These are phyloP conservation scores for Onychorhynchus coronatus DNA, from an alignment of 2,113 vertebrate species.

Conservation along the genomic window DNA sequence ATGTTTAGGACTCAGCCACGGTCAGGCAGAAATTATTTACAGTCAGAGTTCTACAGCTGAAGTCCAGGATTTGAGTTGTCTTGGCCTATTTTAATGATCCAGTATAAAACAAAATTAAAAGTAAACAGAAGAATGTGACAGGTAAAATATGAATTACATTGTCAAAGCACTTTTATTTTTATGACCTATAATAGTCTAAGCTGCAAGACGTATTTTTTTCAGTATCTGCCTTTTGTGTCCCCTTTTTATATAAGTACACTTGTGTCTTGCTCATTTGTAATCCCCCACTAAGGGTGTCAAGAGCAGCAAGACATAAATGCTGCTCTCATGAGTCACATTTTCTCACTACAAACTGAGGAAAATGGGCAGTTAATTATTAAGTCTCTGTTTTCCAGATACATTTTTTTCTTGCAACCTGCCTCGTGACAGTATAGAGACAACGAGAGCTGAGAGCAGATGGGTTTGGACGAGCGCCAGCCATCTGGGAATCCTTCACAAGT, in stretches of 20 bases:
- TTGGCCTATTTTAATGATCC: not conserved
- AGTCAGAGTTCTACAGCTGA: not conserved
- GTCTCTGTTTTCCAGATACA: not conserved
- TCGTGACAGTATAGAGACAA: constrained; percentile 8
- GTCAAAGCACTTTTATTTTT: not conserved
- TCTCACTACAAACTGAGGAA: not conserved
- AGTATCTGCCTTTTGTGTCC: not conserved
- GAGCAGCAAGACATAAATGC: not conserved
- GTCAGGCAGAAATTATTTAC: not conserved
- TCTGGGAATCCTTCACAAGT: constrained; percentile 72
- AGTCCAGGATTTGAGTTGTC: not conserved
- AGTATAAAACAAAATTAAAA: not conserved
- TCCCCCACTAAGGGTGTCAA: not conserved
- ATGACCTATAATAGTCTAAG: not conserved
- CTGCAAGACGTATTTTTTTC: not conserved
- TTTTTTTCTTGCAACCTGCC: constrained; percentile 24
- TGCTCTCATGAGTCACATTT: not conserved
- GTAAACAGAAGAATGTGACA: not conserved
- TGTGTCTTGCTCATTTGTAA: not conserved
- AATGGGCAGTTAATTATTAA: not conserved
- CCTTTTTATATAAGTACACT: not conserved
- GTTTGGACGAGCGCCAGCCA: constrained; percentile 70
- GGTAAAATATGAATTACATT: not conserved
- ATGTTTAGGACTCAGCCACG: accelerated
- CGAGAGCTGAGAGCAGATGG: constrained; percentile 31